Evolutionary conservation across 1,140 invertebrate genomes (phyloP).

Genomic region (Temnothorax nylanderi): DNA sequence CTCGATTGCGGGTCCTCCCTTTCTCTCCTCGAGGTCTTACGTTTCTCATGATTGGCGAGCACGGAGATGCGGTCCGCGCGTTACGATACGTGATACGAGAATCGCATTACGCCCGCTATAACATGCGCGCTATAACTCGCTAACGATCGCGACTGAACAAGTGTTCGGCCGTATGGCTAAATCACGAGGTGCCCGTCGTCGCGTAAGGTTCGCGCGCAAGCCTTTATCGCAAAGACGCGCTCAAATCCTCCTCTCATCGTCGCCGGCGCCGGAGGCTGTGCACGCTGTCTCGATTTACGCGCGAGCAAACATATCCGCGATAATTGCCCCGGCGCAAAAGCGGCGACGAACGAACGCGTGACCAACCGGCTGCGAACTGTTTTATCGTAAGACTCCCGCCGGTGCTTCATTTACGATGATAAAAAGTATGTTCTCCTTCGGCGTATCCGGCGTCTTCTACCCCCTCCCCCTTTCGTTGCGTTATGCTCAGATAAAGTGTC

Average conservation of each 20-base stretch:
- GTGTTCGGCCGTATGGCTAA: constrained; percentile 37
- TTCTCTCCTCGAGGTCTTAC: not conserved
- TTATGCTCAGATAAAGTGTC: not conserved
- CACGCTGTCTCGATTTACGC: constrained; percentile 21
- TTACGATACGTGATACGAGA: constrained; percentile 56
- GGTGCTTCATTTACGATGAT: constrained; percentile 20
- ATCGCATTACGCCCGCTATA: constrained; percentile 53
- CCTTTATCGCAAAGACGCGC: constrained; percentile 18
- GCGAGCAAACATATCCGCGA: constrained; percentile 42
- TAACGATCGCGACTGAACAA: constrained; percentile 66
- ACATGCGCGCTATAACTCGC: constrained; percentile 24
- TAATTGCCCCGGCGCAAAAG: constrained; percentile 43
- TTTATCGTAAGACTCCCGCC: constrained; percentile 22
- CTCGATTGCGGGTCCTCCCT: not conserved
- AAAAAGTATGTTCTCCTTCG: constrained; percentile 3
- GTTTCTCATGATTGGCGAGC: constrained; percentile 22
- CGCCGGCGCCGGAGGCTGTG: constrained; percentile 28
- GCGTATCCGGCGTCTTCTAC: not conserved
- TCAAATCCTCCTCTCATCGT: constrained; percentile 14
- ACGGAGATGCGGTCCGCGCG: not conserved
- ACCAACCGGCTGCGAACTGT: not conserved
- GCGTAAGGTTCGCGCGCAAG: constrained; percentile 17
- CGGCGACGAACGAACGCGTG: constrained; percentile 1
- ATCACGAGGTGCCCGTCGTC: constrained; percentile 49
- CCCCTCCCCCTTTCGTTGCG: not conserved